phyloP scores from a whole-genome alignment of 2,888 invertebrate genomes.

The Acronicta aceris region DNA sequence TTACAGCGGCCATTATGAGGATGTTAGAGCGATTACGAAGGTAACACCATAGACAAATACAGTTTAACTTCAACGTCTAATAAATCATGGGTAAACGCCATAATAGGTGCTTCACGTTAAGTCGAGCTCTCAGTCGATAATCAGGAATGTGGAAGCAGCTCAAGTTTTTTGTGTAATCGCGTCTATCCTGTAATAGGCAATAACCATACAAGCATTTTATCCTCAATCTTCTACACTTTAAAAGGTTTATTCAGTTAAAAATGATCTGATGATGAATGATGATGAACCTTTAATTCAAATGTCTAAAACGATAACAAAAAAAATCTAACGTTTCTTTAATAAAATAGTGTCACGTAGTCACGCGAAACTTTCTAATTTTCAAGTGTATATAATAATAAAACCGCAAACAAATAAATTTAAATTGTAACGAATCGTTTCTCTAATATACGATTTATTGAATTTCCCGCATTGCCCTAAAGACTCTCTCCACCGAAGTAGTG shows the following conservation, averaged over 20 bases:
- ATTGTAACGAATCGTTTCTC: slow-evolving; percentile 58
- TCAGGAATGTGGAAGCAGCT: slow-evolving; percentile 48
- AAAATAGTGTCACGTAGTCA: no score
- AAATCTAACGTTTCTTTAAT: background rate
- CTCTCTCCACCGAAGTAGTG: slow-evolving; percentile 60
- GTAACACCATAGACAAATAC: slow-evolving; percentile 49
- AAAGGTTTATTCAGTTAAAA: slow-evolving; percentile 17
- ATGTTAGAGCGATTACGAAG: slow-evolving; percentile 56
- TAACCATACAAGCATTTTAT: slow-evolving; percentile 27
- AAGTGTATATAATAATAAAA: slow-evolving; percentile 20
- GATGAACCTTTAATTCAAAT: background rate
- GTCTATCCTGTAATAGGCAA: slow-evolving; percentile 29
- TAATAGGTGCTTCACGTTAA: slow-evolving; percentile 52
- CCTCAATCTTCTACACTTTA: slow-evolving; percentile 12
- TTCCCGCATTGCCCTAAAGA: slow-evolving; percentile 63
- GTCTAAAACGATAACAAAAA: background rate
- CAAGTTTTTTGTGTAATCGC: slow-evolving; percentile 34
- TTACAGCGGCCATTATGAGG: slow-evolving; percentile 54
- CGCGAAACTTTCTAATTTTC: background rate
- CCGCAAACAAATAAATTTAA: slow-evolving; percentile 40
- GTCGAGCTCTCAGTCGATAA: slow-evolving; percentile 31
- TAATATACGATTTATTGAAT: slow-evolving; percentile 65
- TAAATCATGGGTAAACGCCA: slow-evolving; percentile 54
- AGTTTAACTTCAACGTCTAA: slow-evolving; percentile 35
- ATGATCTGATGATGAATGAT: no score